Percentiles rank a stretch among this genome's conserved stretches.
phyloP scores from a whole-genome alignment of 2,113 vertebrate genomes.

The Trichechus manatus region DNA sequence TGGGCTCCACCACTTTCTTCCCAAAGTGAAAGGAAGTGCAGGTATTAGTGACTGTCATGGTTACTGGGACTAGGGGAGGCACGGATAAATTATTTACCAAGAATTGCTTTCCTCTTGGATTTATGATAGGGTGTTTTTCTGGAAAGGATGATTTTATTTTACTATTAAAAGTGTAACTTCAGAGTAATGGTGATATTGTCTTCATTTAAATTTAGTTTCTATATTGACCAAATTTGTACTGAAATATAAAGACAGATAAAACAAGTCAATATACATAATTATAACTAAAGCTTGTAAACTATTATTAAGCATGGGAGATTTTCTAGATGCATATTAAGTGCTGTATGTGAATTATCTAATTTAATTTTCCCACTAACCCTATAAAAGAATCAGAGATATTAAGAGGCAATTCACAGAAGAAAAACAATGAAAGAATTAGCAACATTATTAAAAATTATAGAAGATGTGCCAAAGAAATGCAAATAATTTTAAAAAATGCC shows the following conservation, averaged over 20 bases:
- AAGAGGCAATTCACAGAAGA: not conserved
- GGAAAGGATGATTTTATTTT: constrained; percentile 29
- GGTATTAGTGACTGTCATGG: not conserved
- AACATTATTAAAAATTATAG: constrained; percentile 49
- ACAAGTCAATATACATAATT: not conserved
- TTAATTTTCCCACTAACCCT: constrained; percentile 5
- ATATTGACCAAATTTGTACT: constrained; percentile 16
- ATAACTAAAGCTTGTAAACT: constrained; percentile 32
- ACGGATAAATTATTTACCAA: not conserved
- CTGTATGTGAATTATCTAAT: not conserved
- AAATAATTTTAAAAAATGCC: constrained; percentile 19
- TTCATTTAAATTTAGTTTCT: constrained; percentile 30
- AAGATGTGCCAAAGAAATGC: not conserved
- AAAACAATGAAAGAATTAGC: not conserved
- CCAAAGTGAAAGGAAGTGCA: not conserved
- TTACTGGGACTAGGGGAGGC: not conserved
- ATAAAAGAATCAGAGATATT: not conserved
- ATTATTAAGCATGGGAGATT: constrained; percentile 1
- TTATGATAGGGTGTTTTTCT: not conserved
- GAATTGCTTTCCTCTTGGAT: not conserved
- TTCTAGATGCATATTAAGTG: not conserved
- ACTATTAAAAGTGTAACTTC: not conserved
- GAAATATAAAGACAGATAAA: not conserved
- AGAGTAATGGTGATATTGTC: not conserved
- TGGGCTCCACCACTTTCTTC: not conserved